Conservation (phyloP, 2,888 invertebrate species). For the Drosophila siamana region DNA sequence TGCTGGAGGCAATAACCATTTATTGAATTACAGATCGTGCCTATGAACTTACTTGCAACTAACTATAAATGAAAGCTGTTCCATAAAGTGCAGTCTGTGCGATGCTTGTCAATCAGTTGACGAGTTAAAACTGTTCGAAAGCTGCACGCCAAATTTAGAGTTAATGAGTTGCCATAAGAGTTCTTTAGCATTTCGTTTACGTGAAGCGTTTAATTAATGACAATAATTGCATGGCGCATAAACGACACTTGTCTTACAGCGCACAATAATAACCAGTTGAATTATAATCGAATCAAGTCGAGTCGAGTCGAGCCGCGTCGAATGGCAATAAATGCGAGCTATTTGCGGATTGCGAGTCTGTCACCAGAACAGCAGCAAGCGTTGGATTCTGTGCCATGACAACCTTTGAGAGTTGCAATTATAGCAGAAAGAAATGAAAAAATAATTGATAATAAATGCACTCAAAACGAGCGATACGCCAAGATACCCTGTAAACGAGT, state of each 20-base stretch:
- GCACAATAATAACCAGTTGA: slow-evolving; percentile 14
- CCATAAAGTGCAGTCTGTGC: background rate
- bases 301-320: slow-evolving; percentile 1
- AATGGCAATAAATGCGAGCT: slow-evolving; percentile 23
- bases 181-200: slow-evolving; percentile 14
- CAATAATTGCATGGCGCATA: slow-evolving; percentile 53
- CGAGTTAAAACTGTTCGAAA: background rate
- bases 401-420: slow-evolving; percentile 45
- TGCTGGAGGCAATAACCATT: background rate
- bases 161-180: slow-evolving; percentile 6
- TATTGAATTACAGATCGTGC: background rate
- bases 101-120: background rate
- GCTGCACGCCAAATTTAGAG: slow-evolving; percentile 1
- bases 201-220: slow-evolving; percentile 61
- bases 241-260: slow-evolving; percentile 41
- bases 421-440: slow-evolving; percentile 16
- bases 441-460: slow-evolving; percentile 47
- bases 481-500: slow-evolving; percentile 14
- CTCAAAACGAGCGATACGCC: background rate
- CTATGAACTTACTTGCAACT: background rate
- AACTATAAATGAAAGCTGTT: background rate
- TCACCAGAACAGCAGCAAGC: slow-evolving; percentile 4
- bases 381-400: slow-evolving; percentile 4
- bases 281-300: background rate
- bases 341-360: slow-evolving; percentile 8